Base-by-base conservation (phyloP, 2,113 vertebrate species). In the Illadopsis cleaveri region DNA sequence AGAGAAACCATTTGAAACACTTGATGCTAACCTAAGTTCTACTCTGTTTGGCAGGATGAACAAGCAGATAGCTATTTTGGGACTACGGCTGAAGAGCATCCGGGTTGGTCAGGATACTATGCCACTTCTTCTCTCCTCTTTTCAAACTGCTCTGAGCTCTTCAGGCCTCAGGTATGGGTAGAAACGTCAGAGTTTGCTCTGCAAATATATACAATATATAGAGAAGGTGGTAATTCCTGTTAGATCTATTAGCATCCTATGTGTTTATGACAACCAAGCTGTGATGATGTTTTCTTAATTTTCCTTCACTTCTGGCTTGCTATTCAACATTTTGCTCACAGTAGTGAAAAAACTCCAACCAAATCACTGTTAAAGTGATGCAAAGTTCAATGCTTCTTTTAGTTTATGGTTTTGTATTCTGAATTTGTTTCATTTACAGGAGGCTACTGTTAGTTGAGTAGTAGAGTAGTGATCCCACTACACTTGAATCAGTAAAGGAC, bases 61-160 rank as follows among this genome's bases (percentile, higher is more conserved):
- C 98, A 98, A 81, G 98, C 98, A 12, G 97, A 98, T 15, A 90
- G 64, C 66, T 99, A 99, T 96, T 99, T 99, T 88, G 98, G 98
- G 15, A 91, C 96, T 82, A 98, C 98, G 3, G 96, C 97, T 93
- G 99, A 98, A 97, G 76, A 99, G 95, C 99, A 98, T 69, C 96
- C 97, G 3, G 98, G 97, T 84, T 99, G 99, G 98, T 98, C 97
- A 40, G 99, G 99, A 72, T 99, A 98, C 97, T 99, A 99, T 54
- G 98, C 99, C 68, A 98, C 97, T 3, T 82, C 97, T 87, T 98
- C 98, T 82, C 92, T 98, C 61, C n/a, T 93, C 93, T 98, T 99
- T 37, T 31, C 96, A 23, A 99, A 99, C 95, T 99, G 99, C 94
- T 98, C 98, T 62, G 97, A 98, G 35, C 98, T 99, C 72, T 98